Base-by-base conservation (phyloP, 2,797 vertebrate species). In the Sebastolobus altivelis region DNA sequence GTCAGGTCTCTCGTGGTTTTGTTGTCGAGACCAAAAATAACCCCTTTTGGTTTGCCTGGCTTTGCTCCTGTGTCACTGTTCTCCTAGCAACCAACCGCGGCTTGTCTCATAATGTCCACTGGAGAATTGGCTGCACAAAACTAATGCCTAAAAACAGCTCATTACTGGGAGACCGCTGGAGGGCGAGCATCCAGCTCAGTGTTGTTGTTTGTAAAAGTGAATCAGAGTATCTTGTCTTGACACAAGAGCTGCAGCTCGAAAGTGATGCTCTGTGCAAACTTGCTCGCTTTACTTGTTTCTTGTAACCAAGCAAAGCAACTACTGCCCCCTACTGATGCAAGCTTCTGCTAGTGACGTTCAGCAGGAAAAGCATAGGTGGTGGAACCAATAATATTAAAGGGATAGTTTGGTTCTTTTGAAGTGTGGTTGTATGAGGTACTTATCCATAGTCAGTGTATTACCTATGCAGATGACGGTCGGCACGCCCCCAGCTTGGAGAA, bases 81-180 rank as follows among this genome's bases (percentile, higher is more conserved):
- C 68, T 73, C 75, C 16, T 18, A 37, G 79, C 61, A 79, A 62
- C 59, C 16, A 8, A 46, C 43, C 3, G 46, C 2, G 6, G 60
- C 56, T 20, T 16, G 35, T 56, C 58, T 60, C 37, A 38, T 10
- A 13, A 27, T 25, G 55, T 55, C 8, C 5, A 14, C 65, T 31
- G 33, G 63, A 69, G 52, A 67, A 59, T 11, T 77, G 38, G 11
- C 75, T 71, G 60, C 40, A 56, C 12, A 31, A 46, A 80, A 79
- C 43, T 14, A 31, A 46, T 22, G 29, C 18, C 46, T 66, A n/a
- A 43, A 76, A 55, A 61, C 31, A 70, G 52, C 55, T 56, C 38
- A 40, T 62, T 63, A 58, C 54, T 37, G 18, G 6, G 9, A 46
- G 33, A 29, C 35, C 8, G 49, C 61, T 27, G 72, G 14, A 75